A percentile compares a stretch with the other conserved stretches of the same genome.
Conservation (phyloP, 2,888 invertebrate species). For the Operophtera brumata region DNA sequence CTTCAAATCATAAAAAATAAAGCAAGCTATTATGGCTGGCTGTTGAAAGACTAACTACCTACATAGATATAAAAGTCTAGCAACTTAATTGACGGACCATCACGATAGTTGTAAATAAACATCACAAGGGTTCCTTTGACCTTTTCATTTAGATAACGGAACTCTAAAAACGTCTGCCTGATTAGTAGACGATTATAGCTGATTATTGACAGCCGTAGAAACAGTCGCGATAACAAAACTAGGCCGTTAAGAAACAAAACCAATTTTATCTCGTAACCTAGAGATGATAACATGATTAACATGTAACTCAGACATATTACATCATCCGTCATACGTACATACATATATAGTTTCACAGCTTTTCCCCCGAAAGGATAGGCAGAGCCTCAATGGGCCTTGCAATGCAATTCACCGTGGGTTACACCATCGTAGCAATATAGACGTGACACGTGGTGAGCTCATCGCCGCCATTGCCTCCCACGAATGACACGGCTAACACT, state of each 20-base stretch:
- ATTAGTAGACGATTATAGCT: background rate
- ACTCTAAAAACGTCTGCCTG: background rate
- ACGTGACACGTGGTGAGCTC: too few species aligned
- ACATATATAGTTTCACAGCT: too few species aligned
- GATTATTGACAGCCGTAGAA: background rate
- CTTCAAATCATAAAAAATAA: background rate
- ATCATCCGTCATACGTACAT: background rate
- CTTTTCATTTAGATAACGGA: too few species aligned
- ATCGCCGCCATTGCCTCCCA: too few species aligned
- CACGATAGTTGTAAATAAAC: too few species aligned
- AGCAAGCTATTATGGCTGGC: background rate
- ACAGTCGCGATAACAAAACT: background rate
- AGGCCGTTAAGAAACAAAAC: background rate
- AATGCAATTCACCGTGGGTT: too few species aligned
- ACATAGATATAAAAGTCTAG: background rate
- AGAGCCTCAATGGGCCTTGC: too few species aligned
- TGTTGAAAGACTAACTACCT: background rate
- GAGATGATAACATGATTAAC: slow-evolving; percentile 1
- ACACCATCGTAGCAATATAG: too few species aligned
- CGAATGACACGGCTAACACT: too few species aligned
- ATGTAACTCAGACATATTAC: background rate
- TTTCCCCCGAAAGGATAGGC: too few species aligned
- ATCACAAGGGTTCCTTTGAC: too few species aligned
- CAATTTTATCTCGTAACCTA: background rate
- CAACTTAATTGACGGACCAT: background rate